A percentile compares a stretch with the other conserved stretches of the same genome.
Evolutionary conservation across 2,888 invertebrate genomes (phyloP).

Genomic region (Anthophora plumipes): DNA sequence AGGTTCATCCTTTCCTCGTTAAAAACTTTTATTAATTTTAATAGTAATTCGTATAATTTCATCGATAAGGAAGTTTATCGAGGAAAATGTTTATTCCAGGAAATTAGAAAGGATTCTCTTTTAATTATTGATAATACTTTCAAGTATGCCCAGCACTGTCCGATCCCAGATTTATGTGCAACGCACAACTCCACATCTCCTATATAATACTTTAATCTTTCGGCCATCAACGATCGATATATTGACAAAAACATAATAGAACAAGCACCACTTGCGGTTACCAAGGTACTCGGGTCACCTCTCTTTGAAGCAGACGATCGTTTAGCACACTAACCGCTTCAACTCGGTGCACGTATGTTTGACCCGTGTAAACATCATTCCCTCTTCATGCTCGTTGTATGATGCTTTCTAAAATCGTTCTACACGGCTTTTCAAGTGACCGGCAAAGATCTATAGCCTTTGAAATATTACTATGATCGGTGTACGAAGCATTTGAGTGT

Average conservation of each 20-base stretch:
- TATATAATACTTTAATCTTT: slow-evolving; percentile 23
- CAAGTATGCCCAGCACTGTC: background rate
- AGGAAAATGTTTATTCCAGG: background rate
- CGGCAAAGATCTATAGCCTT: background rate
- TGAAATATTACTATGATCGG: background rate
- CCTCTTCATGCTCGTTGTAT: background rate
- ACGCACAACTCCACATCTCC: background rate
- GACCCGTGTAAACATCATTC: background rate
- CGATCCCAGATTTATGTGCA: slow-evolving; percentile 7
- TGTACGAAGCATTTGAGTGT: background rate
- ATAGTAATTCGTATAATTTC: background rate
- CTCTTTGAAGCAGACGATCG: slow-evolving; percentile 13
- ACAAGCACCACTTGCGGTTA: slow-evolving; percentile 17
- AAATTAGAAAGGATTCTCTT: background rate
- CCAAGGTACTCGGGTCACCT: background rate
- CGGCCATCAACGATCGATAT: slow-evolving; percentile 32
- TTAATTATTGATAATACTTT: slow-evolving; percentile 1
- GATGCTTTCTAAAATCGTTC: background rate
- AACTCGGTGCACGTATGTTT: slow-evolving; percentile 10
- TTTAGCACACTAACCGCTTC: slow-evolving; percentile 11
- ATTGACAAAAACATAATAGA: slow-evolving; percentile 31
- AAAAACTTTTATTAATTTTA: background rate
- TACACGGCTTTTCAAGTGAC: background rate
- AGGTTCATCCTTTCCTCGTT: background rate
- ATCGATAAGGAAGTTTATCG: background rate